phyloP scores from a whole-genome alignment of 1,140 invertebrate genomes.

The Stegodyphus dumicola region DNA sequence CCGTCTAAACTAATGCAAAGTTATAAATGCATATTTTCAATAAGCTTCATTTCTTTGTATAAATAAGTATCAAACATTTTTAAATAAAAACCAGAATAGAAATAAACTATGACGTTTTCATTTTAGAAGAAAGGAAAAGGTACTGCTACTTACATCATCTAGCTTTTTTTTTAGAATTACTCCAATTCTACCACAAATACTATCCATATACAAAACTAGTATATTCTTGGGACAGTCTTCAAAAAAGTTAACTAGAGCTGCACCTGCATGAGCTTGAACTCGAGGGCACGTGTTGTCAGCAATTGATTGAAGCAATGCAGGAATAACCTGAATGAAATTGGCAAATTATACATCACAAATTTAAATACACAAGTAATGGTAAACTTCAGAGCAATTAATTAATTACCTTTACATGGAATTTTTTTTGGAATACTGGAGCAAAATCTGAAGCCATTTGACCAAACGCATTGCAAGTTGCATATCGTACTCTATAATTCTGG shows the following conservation, averaged over 20 bases:
- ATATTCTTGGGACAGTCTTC: conserved; percentile 98
- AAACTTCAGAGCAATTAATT: background rate
- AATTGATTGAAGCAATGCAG: conserved; percentile 88
- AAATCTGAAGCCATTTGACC: conserved; percentile 99
- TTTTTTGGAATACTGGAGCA: conserved; percentile 95
- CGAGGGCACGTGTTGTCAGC: conserved; percentile 92
- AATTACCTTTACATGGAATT: conserved; percentile 87
- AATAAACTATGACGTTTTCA: no score
- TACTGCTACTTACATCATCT: conserved; percentile 76
- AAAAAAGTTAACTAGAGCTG: conserved; percentile 98
- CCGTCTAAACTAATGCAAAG: no score
- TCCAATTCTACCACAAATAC: conserved; percentile 92
- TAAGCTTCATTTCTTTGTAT: no score
- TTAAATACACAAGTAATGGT: background rate
- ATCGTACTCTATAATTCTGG: conserved; percentile 90
- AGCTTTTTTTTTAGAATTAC: conserved; percentile 91
- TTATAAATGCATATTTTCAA: no score
- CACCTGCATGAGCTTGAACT: conserved; percentile 84
- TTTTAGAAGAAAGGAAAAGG: no score
- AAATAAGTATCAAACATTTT: no score
- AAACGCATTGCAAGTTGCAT: conserved; percentile 98
- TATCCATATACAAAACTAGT: conserved; percentile 88
- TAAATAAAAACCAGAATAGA: no score
- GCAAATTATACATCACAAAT: background rate
- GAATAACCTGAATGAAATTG: conserved; percentile 77